A percentile compares a stretch with the other conserved stretches of the same genome.
Evolutionary conservation across 2,888 invertebrate species (phyloP).

Genomic region (Erebia epiphron): DNA sequence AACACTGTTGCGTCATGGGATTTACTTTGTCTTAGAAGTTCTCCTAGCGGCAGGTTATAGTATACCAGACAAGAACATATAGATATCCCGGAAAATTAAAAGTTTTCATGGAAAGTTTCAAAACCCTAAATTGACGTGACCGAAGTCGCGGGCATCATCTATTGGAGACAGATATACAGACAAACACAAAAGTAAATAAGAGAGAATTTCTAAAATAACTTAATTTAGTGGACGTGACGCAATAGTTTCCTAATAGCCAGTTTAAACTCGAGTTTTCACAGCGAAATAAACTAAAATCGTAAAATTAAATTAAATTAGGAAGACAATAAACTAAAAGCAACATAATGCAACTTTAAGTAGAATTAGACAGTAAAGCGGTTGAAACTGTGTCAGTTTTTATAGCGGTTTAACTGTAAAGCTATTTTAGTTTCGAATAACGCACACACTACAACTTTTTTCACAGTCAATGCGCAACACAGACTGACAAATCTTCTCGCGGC

Average conservation of each 20-base stretch:
- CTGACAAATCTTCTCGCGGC: too few relatives aligned
- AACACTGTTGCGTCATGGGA: neutral
- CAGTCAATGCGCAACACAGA: too few relatives aligned
- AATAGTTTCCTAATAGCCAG: conserved; percentile 5
- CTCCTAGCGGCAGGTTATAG: too few relatives aligned
- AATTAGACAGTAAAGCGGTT: conserved; percentile 29
- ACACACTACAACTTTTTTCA: neutral
- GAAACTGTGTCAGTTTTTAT: conserved; percentile 36
- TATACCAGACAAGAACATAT: too few relatives aligned
- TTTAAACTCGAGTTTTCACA: neutral
- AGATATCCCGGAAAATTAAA: too few relatives aligned
- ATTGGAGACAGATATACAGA: neutral
- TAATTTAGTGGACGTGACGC: neutral
- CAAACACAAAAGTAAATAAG: neutral
- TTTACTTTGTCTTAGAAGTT: neutral
- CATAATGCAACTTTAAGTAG: conserved; percentile 29
- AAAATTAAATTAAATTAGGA: conserved; percentile 7
- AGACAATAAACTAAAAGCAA: conserved; percentile 20
- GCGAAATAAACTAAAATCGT: conserved; percentile 11
- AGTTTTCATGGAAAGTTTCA: too few relatives aligned
- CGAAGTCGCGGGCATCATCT: too few relatives aligned
- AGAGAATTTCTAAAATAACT: neutral
- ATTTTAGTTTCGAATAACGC: conserved; percentile 29
- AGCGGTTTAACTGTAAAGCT: conserved; percentile 28
- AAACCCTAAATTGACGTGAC: too few relatives aligned